These are phyloP conservation scores for Chloropsis cyanopogon DNA, from an alignment of 2,113 vertebrate species.

Conservation along the genomic window DNA sequence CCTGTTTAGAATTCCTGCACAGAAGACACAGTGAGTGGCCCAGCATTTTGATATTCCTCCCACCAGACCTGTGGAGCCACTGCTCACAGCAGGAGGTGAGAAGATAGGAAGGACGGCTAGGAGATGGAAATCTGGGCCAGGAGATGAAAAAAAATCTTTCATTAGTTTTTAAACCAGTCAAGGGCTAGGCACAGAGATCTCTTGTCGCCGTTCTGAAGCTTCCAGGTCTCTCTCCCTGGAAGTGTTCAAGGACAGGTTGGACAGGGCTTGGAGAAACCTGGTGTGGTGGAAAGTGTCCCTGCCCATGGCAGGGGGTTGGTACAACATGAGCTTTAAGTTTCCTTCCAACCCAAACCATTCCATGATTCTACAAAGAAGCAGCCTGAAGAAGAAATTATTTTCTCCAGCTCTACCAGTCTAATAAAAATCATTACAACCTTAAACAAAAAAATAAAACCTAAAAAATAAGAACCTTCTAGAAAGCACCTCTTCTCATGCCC, in stretches of 20 bases:
- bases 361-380: background rate
- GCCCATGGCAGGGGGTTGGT: background rate
- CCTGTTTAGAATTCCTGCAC: background rate
- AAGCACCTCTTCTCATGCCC: background rate
- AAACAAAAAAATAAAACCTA: background rate
- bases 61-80: background rate
- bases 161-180: background rate
- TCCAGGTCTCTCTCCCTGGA: background rate
- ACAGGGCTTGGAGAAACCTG: background rate
- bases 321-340: background rate
- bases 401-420: background rate
- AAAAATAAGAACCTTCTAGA: background rate
- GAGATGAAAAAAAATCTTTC: background rate
- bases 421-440: background rate
- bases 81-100: rapidly evolving
- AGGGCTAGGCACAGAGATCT: background rate
- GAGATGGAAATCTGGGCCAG: background rate
- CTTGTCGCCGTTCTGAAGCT: rapidly evolving
- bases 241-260: background rate
- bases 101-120: background rate
- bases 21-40: background rate
- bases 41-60: background rate
- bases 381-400: background rate
- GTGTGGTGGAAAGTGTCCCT: too few species aligned
- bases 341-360: background rate